Evolutionary conservation across 2,888 invertebrate genomes (phyloP).

Genomic region (Nesidiocoris tenuis): DNA sequence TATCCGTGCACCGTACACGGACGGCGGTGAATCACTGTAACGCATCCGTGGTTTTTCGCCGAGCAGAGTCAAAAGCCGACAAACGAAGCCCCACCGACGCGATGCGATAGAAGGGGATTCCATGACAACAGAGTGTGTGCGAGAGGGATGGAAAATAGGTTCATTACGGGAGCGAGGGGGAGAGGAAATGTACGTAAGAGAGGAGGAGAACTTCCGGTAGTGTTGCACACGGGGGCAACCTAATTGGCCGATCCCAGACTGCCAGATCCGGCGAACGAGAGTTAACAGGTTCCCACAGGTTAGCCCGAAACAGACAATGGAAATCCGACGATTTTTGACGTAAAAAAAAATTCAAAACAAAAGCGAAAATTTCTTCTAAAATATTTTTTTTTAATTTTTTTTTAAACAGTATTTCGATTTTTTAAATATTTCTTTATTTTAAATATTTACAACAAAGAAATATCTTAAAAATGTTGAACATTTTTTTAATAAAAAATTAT

Average conservation of each 20-base stretch:
- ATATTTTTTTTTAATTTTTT: too few species aligned
- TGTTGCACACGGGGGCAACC: slow-evolving; percentile 20
- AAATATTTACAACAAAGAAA: too few species aligned
- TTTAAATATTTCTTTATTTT: too few species aligned
- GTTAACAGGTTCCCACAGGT: slow-evolving; percentile 12
- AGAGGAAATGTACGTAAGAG: not conserved
- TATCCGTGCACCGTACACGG: slow-evolving; percentile 46
- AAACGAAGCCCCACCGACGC: not conserved
- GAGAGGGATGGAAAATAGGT: not conserved
- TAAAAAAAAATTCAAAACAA: too few species aligned
- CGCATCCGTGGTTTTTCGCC: slow-evolving; percentile 28
- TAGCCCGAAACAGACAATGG: not conserved
- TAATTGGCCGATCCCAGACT: slow-evolving; percentile 30
- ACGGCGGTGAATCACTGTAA: slow-evolving; percentile 32
- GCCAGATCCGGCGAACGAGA: not conserved
- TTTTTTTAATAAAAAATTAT: too few species aligned
- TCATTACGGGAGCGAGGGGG: not conserved
- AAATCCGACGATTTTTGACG: too few species aligned
- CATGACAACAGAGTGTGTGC: not conserved
- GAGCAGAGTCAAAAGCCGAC: slow-evolving; percentile 36
- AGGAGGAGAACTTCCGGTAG: slow-evolving; percentile 22
- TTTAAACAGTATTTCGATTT: too few species aligned
- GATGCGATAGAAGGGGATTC: not conserved
- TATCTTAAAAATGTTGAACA: too few species aligned
- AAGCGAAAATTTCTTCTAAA: too few species aligned